These are phyloP conservation scores for Sitobion miscanthi DNA, from an alignment of 1,140 invertebrate genomes.

Conservation along the genomic window DNA sequence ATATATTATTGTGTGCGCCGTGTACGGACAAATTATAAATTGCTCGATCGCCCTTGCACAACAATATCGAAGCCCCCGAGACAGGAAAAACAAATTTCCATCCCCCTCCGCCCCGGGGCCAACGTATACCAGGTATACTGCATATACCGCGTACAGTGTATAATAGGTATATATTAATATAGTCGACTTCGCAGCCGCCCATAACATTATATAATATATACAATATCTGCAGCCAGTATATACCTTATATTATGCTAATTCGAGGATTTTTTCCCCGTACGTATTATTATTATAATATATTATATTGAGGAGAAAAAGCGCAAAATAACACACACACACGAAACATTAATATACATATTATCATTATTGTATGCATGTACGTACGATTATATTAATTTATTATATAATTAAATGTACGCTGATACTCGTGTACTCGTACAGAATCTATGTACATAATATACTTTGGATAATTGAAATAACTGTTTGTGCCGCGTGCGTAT, in stretches of 20 bases:
- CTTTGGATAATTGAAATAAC: neutral
- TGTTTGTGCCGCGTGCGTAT: neutral
- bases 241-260: neutral
- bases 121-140: too few relatives aligned
- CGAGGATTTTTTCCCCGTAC: neutral
- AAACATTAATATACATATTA: neutral
- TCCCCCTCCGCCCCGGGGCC: neutral
- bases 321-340: neutral
- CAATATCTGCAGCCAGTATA: neutral
- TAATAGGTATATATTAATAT: too few relatives aligned
- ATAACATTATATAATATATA: neutral
- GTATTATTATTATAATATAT: neutral
- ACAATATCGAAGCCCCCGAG: neutral
- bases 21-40: neutral
- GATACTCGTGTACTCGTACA: neutral
- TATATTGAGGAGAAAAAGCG: neutral
- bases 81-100: conserved; percentile 19
- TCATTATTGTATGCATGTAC: neutral
- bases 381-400: neutral
- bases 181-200: neutral
- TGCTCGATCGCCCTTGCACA: neutral
- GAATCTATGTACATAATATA: neutral
- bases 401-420: neutral
- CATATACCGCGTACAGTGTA: too few relatives aligned
- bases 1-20: neutral